phyloP scores from a whole-genome alignment of 2,113 vertebrate species.

The Prinia subflava region DNA sequence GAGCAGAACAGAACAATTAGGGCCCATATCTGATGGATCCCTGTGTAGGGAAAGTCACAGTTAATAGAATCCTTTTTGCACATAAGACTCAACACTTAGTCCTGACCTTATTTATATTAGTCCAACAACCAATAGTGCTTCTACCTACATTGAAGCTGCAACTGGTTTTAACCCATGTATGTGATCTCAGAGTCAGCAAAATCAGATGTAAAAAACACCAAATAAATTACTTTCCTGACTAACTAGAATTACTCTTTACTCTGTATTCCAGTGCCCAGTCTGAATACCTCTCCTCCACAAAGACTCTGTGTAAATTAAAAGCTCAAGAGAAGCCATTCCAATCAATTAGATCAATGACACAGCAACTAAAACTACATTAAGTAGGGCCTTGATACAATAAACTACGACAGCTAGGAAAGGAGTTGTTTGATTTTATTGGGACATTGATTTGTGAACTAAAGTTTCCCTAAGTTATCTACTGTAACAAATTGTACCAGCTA shows the following conservation, averaged over 20 bases:
- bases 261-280: not conserved
- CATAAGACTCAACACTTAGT: not conserved
- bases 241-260: not conserved
- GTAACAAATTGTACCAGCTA: not conserved
- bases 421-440: constrained; percentile 29
- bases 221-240: not conserved
- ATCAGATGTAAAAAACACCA: not conserved
- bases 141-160: not conserved
- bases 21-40: not conserved
- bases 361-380: constrained; percentile 21
- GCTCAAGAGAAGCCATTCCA: not conserved
- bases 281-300: not conserved
- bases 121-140: not conserved
- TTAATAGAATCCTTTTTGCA: not conserved
- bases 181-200: not conserved
- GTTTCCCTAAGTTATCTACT: constrained; percentile 14
- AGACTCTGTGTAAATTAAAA: not conserved
- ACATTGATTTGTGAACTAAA: constrained; percentile 28
- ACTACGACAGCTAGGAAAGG: not conserved
- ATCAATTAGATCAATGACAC: constrained; percentile 35
- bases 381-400: constrained; percentile 3
- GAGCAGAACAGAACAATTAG: not conserved
- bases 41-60: not conserved
- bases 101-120: not conserved
- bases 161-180: not conserved